Percentiles rank a stretch among this genome's conserved stretches.
phyloP scores from a whole-genome alignment of 2,797 vertebrate genomes.

The Galago senegalensis region DNA sequence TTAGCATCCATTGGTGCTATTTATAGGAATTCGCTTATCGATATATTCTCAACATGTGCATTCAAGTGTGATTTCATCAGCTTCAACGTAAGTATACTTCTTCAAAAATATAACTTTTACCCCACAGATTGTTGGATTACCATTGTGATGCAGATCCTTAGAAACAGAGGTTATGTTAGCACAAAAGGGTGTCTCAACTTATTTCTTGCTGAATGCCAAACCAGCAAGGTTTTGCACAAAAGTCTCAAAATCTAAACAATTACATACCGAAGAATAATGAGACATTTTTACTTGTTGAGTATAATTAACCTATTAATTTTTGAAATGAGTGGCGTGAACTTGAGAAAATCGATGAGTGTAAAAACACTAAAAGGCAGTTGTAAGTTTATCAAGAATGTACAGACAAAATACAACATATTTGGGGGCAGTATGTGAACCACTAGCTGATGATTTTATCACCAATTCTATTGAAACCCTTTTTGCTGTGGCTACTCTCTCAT shows the following conservation, averaged over 20 bases:
- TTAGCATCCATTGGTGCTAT: background rate
- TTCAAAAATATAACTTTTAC: background rate
- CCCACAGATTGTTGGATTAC: background rate
- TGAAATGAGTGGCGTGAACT: background rate
- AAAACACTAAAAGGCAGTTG: background rate
- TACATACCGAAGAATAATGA: background rate
- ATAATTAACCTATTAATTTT: background rate
- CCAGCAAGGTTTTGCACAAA: background rate
- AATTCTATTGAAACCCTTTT: background rate
- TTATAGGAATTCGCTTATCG: background rate
- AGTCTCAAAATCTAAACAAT: background rate
- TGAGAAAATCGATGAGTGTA: background rate
- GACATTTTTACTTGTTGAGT: background rate
- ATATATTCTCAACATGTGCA: background rate
- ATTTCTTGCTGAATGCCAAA: background rate
- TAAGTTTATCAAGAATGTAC: background rate
- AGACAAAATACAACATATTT: background rate
- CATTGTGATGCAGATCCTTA: background rate
- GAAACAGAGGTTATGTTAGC: background rate
- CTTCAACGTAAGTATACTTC: background rate
- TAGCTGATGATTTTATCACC: background rate
- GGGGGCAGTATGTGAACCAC: background rate
- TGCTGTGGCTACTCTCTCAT: background rate
- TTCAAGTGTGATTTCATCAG: background rate
- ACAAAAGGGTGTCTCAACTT: background rate